Percentiles rank a stretch among this genome's conserved stretches.
Evolutionary conservation across 2,888 invertebrate genomes (phyloP).

Genomic region (Diarsia mendica): DNA sequence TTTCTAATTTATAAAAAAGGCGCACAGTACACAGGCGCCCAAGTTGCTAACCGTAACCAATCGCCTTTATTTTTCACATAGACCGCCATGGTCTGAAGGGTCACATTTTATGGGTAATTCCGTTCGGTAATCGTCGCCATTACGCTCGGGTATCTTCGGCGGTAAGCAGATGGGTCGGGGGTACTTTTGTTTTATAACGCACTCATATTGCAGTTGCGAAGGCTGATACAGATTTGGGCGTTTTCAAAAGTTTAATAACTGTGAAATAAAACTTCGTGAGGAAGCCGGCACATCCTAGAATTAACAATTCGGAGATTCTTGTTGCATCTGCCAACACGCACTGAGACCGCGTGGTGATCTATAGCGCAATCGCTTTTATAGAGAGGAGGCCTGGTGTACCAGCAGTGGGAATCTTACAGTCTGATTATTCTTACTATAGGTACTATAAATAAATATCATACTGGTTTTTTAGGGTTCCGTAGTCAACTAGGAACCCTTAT

Average conservation of each 20-base stretch:
- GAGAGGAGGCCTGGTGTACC: not conserved
- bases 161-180: conserved; percentile 10
- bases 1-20: not conserved
- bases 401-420: not conserved
- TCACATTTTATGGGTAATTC: conserved; percentile 66
- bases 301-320: not conserved
- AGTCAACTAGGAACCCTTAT: too few relatives aligned
- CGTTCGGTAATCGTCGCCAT: conserved; percentile 58
- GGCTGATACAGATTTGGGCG: not conserved
- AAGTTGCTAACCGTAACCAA: not conserved
- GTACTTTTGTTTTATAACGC: conserved; percentile 46
- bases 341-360: not conserved
- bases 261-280: not conserved
- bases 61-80: not conserved
- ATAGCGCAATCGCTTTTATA: not conserved
- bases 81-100: conserved; percentile 14
- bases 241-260: not conserved
- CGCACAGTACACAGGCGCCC: not conserved
- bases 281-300: not conserved
- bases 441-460: too few relatives aligned
- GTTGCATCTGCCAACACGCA: not conserved
- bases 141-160: conserved; percentile 55
- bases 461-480: too few relatives aligned
- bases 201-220: conserved; percentile 38
- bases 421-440: not conserved